Evolutionary conservation across 2,888 invertebrate species (phyloP), one percentile per base, ranked within the genome.

Genomic region (Hydriomena furcata): DNA sequence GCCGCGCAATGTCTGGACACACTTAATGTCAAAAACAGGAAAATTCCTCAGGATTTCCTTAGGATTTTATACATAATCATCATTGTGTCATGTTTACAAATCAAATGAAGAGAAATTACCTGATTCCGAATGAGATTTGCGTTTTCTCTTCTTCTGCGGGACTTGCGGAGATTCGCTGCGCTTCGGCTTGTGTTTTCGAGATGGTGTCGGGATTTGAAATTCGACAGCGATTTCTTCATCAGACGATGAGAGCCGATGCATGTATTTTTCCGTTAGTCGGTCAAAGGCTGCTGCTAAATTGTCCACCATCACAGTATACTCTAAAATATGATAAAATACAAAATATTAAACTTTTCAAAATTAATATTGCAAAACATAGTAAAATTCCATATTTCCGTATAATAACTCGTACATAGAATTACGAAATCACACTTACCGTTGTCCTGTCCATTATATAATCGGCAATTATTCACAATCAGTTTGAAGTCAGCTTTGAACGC

Each of bases 391-490:
- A n/a, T n/a, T n/a, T n/a, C n/a, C n/a, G n/a, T n/a, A n/a, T n/a
- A n/a, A n/a, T n/a, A n/a, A n/a, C n/a, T n/a, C n/a, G n/a, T n/a
- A n/a, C n/a, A n/a, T n/a, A n/a, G n/a, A n/a, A n/a, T n/a, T n/a
- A n/a, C n/a, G n/a, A n/a, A n/a, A n/a, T 24, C 7, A 1, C 20
- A 46, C 34, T 87, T 79, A 97, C 98, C 98, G 91, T 97, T 98
- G 71, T 97, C 95, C 65, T 95, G 95, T 44, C 98, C 98, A 90
- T 98, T 98, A 79, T 98, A 98, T 42, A 96, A 91, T 41, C 96
- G 92, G 79, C 98, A 98, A 79, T 98, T 98, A 70, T 97, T 96
- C 5, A 98, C 96, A 72, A 98, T 98, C 47, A 97, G 92, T 71
- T 96, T 94, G 81, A 98, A 97, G 84, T 98, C 98, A 5, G 94